Conservation (phyloP, 1,140 invertebrate species). For the Drosophila cardini region DNA sequence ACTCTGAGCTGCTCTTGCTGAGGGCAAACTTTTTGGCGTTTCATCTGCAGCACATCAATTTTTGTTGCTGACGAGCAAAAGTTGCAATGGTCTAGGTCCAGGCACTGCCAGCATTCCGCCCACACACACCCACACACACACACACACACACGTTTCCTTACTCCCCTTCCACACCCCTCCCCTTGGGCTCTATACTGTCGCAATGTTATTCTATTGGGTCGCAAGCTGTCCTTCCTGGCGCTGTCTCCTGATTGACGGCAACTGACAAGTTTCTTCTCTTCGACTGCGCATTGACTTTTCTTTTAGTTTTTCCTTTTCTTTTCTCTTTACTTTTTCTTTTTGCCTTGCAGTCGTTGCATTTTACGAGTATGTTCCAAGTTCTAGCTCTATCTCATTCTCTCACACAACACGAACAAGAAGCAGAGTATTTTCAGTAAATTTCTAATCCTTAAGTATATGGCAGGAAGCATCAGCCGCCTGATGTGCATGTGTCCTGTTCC, state of each 20-base stretch:
- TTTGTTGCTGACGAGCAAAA: slow-evolving; percentile 84
- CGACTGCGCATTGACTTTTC: slow-evolving; percentile 79
- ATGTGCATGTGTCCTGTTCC: slow-evolving; percentile 33
- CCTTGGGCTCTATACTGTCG: slow-evolving; percentile 47
- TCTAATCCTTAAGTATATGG: slow-evolving; percentile 83
- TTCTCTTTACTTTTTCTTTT: neutral
- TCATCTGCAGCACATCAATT: slow-evolving; percentile 84
- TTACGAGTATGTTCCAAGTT: slow-evolving; percentile 81
- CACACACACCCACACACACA: slow-evolving; percentile 13
- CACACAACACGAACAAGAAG: slow-evolving; percentile 39
- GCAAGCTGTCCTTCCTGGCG: slow-evolving; percentile 55
- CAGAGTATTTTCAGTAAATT: slow-evolving; percentile 79
- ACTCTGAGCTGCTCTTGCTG: slow-evolving; percentile 36
- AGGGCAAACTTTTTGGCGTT: slow-evolving; percentile 83
- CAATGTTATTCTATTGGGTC: slow-evolving; percentile 79
- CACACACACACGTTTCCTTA: slow-evolving; percentile 17
- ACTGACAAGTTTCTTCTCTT: slow-evolving; percentile 83
- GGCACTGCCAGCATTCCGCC: slow-evolving; percentile 35
- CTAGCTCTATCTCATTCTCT: slow-evolving; percentile 24
- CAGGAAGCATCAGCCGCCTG: slow-evolving; percentile 72
- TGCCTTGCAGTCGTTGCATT: slow-evolving; percentile 78
- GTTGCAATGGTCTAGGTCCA: slow-evolving; percentile 68
- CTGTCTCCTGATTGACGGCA: slow-evolving; percentile 76
- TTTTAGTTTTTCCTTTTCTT: slow-evolving; percentile 31
- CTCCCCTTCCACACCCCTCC: neutral